Evolutionary conservation across 2,888 invertebrate genomes (phyloP), one percentile per base, ranked within the genome.

Genomic region (Labia minor): DNA sequence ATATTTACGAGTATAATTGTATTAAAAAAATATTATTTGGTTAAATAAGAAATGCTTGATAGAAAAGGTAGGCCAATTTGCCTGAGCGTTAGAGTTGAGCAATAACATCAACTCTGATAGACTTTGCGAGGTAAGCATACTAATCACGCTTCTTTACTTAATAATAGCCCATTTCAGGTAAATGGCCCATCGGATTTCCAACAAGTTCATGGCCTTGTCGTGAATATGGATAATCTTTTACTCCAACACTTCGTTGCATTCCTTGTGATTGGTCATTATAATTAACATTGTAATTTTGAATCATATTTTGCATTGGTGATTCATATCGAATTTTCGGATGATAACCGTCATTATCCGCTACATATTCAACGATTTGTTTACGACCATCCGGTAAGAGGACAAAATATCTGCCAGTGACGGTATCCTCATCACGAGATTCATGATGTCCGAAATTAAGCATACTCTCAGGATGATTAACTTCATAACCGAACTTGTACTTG

Each of bases 281-380:
- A 10, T 49, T 11, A 8, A 16, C 8, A 49, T 49, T 14, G n/a
- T 49, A 26, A 26, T 26, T 26, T 6, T 3, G 4, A 14, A 49
- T 49, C 14, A n/a, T 8, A 14, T 49, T 49, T 16, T 14, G 49
- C 3, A 3, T 14, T 10, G 61, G 19, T 19, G 67, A 84, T 75
- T 87, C 86, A 75, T 87, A 87, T 0, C 84, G 81, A 68, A 87
- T 85, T 72, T 81, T 83, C 18, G 87, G 87, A 69, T 82, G 82
- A 78, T 84, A 88, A 1, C 88, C 88, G 63, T 83, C 79, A 73
- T 84, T 80, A 72, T 87, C 86, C 3, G 87, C 87, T 73, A 85
- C 85, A 76, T 87, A 87, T 71, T 83, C 82, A 0, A 87, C 87
- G 61, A 85, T 85, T 81, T 85, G 80, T 16, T 74, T 75, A 19